Base-by-base conservation (phyloP, 2,888 invertebrate species). In the Papilio protenor region DNA sequence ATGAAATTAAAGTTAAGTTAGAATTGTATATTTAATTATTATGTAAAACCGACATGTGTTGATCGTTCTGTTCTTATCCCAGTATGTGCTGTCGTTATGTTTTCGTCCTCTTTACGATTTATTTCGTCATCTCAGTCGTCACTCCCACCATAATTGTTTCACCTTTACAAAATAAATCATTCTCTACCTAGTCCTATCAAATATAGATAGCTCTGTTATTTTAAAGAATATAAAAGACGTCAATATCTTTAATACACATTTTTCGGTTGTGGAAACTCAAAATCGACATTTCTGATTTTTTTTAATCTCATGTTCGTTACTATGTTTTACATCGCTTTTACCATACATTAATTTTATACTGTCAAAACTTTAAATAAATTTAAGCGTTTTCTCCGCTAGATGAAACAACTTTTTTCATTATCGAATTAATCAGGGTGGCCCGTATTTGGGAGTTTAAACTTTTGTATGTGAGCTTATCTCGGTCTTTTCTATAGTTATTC, bases 401-500 rank as follows among this genome's bases (percentile, higher is more conserved):
- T 66, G 21, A 45, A 66, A 45, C 5, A 66, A 66, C 45, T 45
- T 66, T 66, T 66, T 45, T 66, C n/a, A 66, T 45, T 66, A 33
- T 66, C 66, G 45, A 66, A 66, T 66, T 66, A 66, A 66, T 66
- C 40, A 66, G 40, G 64, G 11, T 27, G 18, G 18, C 33, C 64
- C 33, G 40, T 66, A 66, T 66, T 66, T 66, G 3, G n/a, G 16
- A 45, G 21, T 66, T 66, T 40, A 66, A 66, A 66, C 21, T 11
- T 45, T 45, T 3, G 45, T 66, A 45, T 33, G 21, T 61, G 8
- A 18, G 40, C 12, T 66, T n/a, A 21, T 45, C 40, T 40, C 40
- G 10, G 18, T 40, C 2, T 3, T 33, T 55, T 55, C 8, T n/a
- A 18, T 55, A 55, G 18, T n/a, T 18, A 55, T n/a, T 10, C 8